phyloP scores from a whole-genome alignment of 1,140 invertebrate species.

The Pachyrhynchus sulphureomaculatus region DNA sequence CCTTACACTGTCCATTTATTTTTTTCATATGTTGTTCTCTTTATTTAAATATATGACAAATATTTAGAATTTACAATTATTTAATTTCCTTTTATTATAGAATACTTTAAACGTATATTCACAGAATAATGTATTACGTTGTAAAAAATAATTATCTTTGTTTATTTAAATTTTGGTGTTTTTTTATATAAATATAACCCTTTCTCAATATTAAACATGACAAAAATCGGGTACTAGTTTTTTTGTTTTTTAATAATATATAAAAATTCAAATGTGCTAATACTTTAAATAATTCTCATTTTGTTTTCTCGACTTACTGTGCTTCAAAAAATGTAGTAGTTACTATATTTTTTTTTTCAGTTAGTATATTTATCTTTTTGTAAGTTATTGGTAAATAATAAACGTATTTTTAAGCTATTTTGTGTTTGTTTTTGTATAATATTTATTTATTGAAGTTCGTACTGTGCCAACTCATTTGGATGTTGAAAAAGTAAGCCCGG shows the following conservation, averaged over 20 bases:
- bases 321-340: slow-evolving; percentile 4
- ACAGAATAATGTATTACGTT: slow-evolving; percentile 7
- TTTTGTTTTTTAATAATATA: neutral
- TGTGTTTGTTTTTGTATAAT: too few species aligned
- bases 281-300: neutral
- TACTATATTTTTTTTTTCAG: slow-evolving; percentile 2
- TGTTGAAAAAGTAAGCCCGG: too few species aligned
- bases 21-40: neutral
- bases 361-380: slow-evolving; percentile 21
- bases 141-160: neutral
- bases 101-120: neutral
- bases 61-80: neutral
- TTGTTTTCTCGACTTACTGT: neutral
- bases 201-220: neutral
- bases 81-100: neutral
- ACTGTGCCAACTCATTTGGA: too few species aligned
- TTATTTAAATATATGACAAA: neutral
- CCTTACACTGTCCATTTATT: too few species aligned
- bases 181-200: neutral
- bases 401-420: slow-evolving; percentile 17
- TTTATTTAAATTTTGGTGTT: neutral
- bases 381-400: slow-evolving; percentile 24
- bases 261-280: slow-evolving; percentile 3
- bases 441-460: neutral
- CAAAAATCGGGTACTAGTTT: neutral